Conservation (phyloP, 2,797 vertebrate species). For the Sebastes ruberrimus region DNA sequence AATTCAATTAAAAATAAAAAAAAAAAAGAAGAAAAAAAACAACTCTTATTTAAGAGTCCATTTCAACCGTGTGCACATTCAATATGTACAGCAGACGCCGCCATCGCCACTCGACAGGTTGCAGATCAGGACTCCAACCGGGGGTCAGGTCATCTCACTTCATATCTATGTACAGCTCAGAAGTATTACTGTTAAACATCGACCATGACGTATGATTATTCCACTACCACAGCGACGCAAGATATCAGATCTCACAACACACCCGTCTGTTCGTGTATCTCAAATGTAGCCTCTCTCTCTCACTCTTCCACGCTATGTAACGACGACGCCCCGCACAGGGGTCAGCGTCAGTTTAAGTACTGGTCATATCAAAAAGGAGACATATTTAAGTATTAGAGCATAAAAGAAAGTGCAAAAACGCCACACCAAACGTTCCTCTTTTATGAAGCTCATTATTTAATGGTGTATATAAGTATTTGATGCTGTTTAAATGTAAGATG, state of each 20-base stretch:
- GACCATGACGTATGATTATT: conserved; percentile 45
- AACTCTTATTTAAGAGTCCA: conserved; percentile 56
- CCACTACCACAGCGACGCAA: conserved; percentile 42
- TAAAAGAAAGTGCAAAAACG: conserved; percentile 73
- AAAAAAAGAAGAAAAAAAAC: conserved; percentile 35
- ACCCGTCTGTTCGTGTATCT: conserved; percentile 62
- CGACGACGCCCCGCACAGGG: conserved; percentile 24
- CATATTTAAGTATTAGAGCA: conserved; percentile 79
- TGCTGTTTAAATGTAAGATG: conserved; percentile 91
- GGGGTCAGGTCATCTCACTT: conserved; percentile 44
- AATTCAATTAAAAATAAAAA: conserved; percentile 54
- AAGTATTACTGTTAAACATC: conserved; percentile 63
- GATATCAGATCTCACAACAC: conserved; percentile 49
- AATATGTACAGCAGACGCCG: conserved; percentile 57
- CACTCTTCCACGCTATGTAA: conserved; percentile 65
- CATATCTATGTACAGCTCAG: conserved; percentile 67
- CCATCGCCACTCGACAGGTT: conserved; percentile 33
- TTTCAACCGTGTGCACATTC: conserved; percentile 64
- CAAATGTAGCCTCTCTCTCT: conserved; percentile 75
- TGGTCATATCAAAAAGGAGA: conserved; percentile 70
- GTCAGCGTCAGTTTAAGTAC: conserved; percentile 40
- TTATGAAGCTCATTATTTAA: conserved; percentile 82
- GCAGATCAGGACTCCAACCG: conserved; percentile 41
- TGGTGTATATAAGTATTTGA: conserved; percentile 91
- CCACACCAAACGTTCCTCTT: conserved; percentile 76